Percentiles rank a stretch among this genome's conserved stretches.
phyloP scores from a whole-genome alignment of 1,140 invertebrate genomes.

The Lepidurus couesii region DNA sequence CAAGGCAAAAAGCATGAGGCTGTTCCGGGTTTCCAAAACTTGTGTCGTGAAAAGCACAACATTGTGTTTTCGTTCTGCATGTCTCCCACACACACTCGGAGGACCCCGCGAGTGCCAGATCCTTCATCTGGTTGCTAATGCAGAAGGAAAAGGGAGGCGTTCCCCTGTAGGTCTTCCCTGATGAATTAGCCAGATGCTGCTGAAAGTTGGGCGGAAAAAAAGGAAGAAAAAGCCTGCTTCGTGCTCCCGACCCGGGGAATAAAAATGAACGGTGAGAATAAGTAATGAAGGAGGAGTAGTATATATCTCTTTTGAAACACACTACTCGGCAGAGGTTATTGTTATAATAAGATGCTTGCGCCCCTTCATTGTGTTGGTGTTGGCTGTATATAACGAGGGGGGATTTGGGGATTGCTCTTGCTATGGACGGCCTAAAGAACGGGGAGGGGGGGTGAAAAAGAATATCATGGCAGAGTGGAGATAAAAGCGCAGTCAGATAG shows the following conservation, averaged over 20 bases:
- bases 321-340: neutral
- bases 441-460: neutral
- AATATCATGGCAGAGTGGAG: slow-evolving; percentile 4
- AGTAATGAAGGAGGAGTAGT: neutral
- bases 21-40: slow-evolving; percentile 4
- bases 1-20: slow-evolving; percentile 12
- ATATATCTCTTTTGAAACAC: neutral
- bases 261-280: neutral
- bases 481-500: slow-evolving; percentile 5
- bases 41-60: slow-evolving; percentile 21
- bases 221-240: neutral
- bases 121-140: slow-evolving; percentile 13
- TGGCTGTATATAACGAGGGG: neutral
- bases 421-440: too few species aligned
- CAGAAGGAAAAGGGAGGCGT: slow-evolving; percentile 18
- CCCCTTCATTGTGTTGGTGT: neutral
- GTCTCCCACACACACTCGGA: slow-evolving; percentile 11
- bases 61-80: slow-evolving; percentile 22
- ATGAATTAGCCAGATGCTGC: slow-evolving; percentile 21
- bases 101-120: slow-evolving; percentile 1
- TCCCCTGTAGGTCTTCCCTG: neutral
- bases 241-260: neutral
- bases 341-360: slow-evolving; percentile 15
- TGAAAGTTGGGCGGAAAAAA: slow-evolving; percentile 11
- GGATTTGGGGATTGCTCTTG: neutral